phyloP scores from a whole-genome alignment of 2,888 invertebrate species.

The Lasioglossum figueresi region DNA sequence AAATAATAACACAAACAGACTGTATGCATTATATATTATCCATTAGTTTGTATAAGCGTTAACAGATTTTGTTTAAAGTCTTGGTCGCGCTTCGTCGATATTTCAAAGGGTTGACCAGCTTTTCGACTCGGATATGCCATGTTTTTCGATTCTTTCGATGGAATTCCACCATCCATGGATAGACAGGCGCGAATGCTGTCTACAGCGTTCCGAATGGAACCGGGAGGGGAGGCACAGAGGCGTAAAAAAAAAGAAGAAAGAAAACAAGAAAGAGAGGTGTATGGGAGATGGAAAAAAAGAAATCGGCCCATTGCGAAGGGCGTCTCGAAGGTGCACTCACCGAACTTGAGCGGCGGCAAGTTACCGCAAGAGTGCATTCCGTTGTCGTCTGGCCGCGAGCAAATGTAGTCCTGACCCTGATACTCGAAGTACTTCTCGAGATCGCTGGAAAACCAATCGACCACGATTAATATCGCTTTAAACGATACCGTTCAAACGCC shows the following conservation, averaged over 20 bases:
- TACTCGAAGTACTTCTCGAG: conserved; percentile 94
- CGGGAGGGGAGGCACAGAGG: neutral
- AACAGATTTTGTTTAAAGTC: too few species aligned
- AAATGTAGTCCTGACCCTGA: conserved; percentile 98
- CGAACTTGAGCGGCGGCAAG: conserved; percentile 89
- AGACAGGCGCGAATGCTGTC: neutral
- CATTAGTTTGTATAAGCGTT: too few species aligned
- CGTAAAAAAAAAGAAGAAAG: neutral
- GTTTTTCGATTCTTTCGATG: neutral
- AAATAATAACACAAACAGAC: too few species aligned
- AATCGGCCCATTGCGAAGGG: neutral
- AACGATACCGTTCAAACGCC: neutral
- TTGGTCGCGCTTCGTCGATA: too few species aligned
- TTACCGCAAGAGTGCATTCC: conserved; percentile 97
- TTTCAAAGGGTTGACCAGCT: too few species aligned
- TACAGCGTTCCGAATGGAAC: neutral
- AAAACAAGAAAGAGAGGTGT: neutral
- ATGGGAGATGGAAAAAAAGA: neutral
- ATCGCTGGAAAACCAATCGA: conserved; percentile 83
- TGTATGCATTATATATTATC: too few species aligned
- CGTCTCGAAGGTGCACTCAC: conserved; percentile 70
- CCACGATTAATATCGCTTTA: conserved; percentile 59
- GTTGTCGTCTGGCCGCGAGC: conserved; percentile 95
- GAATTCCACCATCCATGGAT: neutral
- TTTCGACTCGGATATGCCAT: neutral